A percentile compares a stretch with the other conserved stretches of the same genome.
These are phyloP conservation scores for Penelope pileata DNA, from an alignment of 2,113 vertebrate genomes.

Conservation along the genomic window DNA sequence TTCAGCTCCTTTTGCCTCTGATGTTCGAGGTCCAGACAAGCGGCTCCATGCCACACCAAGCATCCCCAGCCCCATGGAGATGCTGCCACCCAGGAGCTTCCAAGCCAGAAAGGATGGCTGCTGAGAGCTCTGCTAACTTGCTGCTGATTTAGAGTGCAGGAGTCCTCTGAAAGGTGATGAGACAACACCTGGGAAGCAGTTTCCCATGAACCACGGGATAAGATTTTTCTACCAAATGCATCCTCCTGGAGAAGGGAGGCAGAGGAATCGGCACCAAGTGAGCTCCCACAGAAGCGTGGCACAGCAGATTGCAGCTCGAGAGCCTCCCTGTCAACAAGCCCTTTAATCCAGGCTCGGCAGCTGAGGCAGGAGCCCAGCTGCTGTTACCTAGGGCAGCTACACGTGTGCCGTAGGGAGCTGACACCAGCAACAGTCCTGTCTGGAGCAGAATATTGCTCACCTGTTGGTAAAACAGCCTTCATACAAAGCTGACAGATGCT, in stretches of 20 bases:
- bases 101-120: background rate
- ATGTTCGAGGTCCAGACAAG: background rate
- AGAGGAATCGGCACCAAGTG: background rate
- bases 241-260: background rate
- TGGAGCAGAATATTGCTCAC: background rate
- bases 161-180: background rate
- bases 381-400: background rate
- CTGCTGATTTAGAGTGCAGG: background rate
- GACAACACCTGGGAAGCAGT: rapidly evolving
- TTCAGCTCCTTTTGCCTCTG: background rate
- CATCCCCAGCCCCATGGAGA: background rate
- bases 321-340: background rate
- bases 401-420: background rate
- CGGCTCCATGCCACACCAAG: background rate
- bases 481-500: background rate
- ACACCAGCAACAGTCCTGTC: background rate
- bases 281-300: background rate
- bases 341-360: background rate
- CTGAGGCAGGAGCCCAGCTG: background rate
- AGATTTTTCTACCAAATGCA: background rate
- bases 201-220: background rate
- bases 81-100: background rate
- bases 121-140: background rate
- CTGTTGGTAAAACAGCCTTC: background rate
- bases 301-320: background rate